phyloP scores from a whole-genome alignment of 2,888 invertebrate genomes.

The Pedicia rivosa region DNA sequence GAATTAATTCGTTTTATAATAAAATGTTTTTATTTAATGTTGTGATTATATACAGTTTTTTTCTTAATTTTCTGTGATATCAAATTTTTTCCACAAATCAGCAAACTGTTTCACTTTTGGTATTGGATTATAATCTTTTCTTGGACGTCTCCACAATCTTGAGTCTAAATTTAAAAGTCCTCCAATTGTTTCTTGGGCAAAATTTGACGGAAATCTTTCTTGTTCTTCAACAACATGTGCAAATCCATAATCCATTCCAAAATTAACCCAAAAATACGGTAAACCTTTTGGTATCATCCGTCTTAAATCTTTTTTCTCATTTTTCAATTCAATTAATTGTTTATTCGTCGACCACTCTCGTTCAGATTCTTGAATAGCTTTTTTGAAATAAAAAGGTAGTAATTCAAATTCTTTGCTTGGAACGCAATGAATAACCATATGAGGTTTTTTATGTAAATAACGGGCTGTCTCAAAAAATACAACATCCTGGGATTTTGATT shows the following conservation, averaged over 20 bases:
- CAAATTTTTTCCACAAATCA: conserved; percentile 51
- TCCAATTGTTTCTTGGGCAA: conserved; percentile 91
- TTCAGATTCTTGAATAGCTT: conserved; percentile 90
- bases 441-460: conserved; percentile 55
- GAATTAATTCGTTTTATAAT: no score
- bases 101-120: conserved; percentile 55
- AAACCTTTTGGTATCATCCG: conserved; percentile 80
- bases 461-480: conserved; percentile 84
- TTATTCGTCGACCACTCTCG: conserved; percentile 92
- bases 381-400: conserved; percentile 95
- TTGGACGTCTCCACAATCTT: conserved; percentile 69
- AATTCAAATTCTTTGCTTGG: conserved; percentile 72
- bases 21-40: no score
- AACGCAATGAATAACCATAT: conserved; percentile 79
- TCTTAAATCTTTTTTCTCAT: conserved; percentile 48
- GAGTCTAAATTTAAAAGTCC: conserved; percentile 87
- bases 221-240: conserved; percentile 97
- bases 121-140: conserved; percentile 35
- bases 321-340: conserved; percentile 59
- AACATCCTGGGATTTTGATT: conserved; percentile 53
- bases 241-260: conserved; percentile 81
- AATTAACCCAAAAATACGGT: conserved; percentile 89
- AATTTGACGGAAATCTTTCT: conserved; percentile 66
- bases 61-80: conserved; percentile 33
- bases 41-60: no score